Evolutionary conservation across 1,140 invertebrate species (phyloP).

Genomic region (Pomacea maculata): DNA sequence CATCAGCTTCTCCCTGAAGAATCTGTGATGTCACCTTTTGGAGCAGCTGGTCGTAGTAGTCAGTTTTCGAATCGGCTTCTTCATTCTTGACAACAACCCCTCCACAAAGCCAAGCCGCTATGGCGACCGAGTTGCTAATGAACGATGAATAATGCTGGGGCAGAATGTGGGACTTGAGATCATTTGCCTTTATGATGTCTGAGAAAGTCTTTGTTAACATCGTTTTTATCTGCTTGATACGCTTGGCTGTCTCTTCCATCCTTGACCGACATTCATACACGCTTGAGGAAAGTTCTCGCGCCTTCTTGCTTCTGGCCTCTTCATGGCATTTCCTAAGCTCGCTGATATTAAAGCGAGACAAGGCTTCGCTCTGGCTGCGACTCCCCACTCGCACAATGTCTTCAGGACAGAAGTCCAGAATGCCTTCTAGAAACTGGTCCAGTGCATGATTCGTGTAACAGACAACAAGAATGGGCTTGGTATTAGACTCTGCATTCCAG

Average conservation of each 20-base stretch:
- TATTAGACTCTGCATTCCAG: slow-evolving; percentile 34
- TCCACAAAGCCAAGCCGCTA: not conserved
- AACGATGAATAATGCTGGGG: not conserved
- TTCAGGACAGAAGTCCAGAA: slow-evolving; percentile 16
- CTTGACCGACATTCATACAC: not conserved
- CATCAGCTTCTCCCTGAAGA: not conserved
- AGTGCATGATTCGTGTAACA: slow-evolving; percentile 89
- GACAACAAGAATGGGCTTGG: slow-evolving; percentile 76
- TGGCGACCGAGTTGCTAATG: not conserved
- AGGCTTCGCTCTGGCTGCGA: slow-evolving; percentile 10
- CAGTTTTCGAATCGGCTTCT: not conserved
- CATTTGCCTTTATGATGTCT: not conserved
- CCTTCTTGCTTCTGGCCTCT: not conserved
- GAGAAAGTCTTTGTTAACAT: not conserved
- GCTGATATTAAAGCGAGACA: slow-evolving; percentile 18
- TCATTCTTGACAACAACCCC: not conserved
- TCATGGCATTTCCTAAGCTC: not conserved
- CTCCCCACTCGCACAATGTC: slow-evolving; percentile 25
- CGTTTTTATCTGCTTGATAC: not conserved
- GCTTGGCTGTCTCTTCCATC: not conserved
- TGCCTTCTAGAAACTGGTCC: slow-evolving; percentile 79
- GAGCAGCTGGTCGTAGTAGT: not conserved
- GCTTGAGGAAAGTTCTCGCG: not conserved
- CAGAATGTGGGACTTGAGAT: not conserved
- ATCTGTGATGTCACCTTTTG: not conserved